phyloP scores from a whole-genome alignment of 2,797 vertebrate species.

The Fratercula arctica region DNA sequence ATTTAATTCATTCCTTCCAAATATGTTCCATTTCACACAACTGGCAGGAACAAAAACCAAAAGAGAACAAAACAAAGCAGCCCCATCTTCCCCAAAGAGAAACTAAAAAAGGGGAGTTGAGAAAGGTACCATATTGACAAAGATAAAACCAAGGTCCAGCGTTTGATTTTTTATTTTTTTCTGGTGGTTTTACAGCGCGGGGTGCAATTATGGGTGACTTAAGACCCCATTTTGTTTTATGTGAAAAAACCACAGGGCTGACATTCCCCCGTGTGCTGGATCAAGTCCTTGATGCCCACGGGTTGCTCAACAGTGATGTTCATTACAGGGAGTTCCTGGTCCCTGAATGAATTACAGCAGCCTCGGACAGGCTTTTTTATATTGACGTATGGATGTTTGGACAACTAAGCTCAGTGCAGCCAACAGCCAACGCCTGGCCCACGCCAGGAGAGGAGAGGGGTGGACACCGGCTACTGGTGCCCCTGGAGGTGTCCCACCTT shows the following conservation, averaged over 20 bases:
- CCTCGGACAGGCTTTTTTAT: background rate
- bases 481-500: background rate
- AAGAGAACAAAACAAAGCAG: background rate
- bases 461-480: background rate
- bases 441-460: background rate
- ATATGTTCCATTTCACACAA: conserved; percentile 30
- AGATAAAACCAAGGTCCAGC: background rate
- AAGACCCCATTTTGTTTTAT: background rate
- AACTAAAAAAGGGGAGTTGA: background rate
- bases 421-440: background rate
- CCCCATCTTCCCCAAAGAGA: background rate
- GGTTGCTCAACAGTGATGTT: background rate
- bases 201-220: background rate
- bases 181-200: background rate
- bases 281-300: background rate
- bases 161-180: background rate
- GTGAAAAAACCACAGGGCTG: background rate
- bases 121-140: background rate
- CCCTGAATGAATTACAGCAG: background rate
- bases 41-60: background rate
- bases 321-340: background rate
- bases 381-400: background rate
- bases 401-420: background rate
- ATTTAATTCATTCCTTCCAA: conserved; percentile 57
- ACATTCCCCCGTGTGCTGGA: rapidly evolving